Evolutionary conservation across 2,888 invertebrate genomes (phyloP), one percentile per base, ranked within the genome.

Genomic region (Hermaeophaga mercurialis): DNA sequence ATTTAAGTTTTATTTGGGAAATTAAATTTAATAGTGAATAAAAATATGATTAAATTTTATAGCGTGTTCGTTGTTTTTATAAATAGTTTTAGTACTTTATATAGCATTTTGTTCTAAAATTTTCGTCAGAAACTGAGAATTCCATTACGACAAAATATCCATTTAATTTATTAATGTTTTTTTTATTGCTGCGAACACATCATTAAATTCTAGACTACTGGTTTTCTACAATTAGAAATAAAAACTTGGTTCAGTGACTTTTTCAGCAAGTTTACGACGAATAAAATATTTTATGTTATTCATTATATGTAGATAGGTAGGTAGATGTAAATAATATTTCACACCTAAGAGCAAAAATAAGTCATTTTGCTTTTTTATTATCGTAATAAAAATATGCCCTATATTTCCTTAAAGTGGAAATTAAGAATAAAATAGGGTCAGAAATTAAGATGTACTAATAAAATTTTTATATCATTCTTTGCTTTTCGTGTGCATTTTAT

Each of bases 311-410:
- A 44, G 52, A 52, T 52, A 43, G 43, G 19, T 8, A 52, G 18
- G 9, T 24, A 43, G 52, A 43, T 52, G 52, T 52, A 52, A 43
- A 52, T 43, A 44, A 34, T 52, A 34, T 28, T 52, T 52, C 52
- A 19, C 52, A 52, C 52, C 43, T 52, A 34, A 34, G 34, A 33
- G 43, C 11, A 19, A 12, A 43, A 8, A 52, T 18, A 43, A 52
- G 17, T 31, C 44, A n/a, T 33, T 43, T 52, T 3, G n/a, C 3
- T 19, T 15, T 41, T 52, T 52, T 43, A 43, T 28, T 33, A 34
- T 15, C 22, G 34, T 15, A 11, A 24, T 52, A 52, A 52, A 52
- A 47, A 28, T 15, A 11, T 43, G 43, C 39, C 31, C 52, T 17
- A 52, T 34, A 52, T 52, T 43, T 52, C 41, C 18, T 28, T 22